phyloP scores from a whole-genome alignment of 2,888 invertebrate genomes.

The Argyra leucocephala region DNA sequence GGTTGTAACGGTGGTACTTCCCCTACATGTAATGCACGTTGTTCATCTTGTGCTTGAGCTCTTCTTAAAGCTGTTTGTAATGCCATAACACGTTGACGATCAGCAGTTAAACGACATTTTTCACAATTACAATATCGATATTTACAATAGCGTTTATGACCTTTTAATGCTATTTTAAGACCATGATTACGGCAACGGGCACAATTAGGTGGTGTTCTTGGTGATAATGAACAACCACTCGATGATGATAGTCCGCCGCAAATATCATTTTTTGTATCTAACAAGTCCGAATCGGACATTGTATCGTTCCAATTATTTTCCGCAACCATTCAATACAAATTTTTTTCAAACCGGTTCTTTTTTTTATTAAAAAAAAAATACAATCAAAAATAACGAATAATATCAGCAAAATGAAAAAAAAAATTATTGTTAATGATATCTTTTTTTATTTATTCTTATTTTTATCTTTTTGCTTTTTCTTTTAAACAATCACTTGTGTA shows the following conservation, averaged over 20 bases:
- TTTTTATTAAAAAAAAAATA: too few relatives aligned
- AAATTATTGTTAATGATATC: too few relatives aligned
- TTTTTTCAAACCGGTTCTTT: not conserved
- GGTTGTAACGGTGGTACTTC: constrained; percentile 45
- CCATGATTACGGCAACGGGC: constrained; percentile 87
- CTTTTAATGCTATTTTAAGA: constrained; percentile 78
- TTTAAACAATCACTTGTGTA: too few relatives aligned
- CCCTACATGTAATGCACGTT: constrained; percentile 47
- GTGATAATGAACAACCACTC: constrained; percentile 51
- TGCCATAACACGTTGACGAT: constrained; percentile 83
- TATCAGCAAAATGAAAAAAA: too few relatives aligned
- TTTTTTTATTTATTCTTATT: too few relatives aligned
- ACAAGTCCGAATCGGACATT: constrained; percentile 48
- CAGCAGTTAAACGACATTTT: constrained; percentile 77
- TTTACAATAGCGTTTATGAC: constrained; percentile 86
- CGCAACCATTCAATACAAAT: constrained; percentile 37
- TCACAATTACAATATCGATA: constrained; percentile 76
- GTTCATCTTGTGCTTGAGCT: constrained; percentile 78
- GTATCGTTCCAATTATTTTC: constrained; percentile 41
- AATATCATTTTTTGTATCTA: constrained; percentile 47
- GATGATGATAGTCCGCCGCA: constrained; percentile 45
- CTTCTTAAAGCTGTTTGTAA: constrained; percentile 72
- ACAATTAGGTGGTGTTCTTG: constrained; percentile 82
- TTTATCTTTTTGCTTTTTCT: too few relatives aligned
- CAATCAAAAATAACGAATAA: too few relatives aligned